Base-by-base conservation (phyloP, 2,113 vertebrate species). In the Grus americana region DNA sequence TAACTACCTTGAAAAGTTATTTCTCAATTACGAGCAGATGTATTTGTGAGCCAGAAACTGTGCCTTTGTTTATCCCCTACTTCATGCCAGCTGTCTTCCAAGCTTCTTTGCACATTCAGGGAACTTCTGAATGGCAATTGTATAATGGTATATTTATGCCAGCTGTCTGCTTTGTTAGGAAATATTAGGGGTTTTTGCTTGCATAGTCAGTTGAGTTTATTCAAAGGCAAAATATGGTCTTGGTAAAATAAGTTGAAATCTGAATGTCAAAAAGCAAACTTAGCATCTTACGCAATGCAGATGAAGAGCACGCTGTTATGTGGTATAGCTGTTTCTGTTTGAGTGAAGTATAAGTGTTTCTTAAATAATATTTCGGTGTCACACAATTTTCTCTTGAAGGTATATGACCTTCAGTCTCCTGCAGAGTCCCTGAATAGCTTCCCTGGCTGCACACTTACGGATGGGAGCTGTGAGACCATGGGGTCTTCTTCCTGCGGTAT, bases 391-490 rank as follows among this genome's bases (percentile, higher is more conserved):
- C 47, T 93, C 44, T 95, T 90, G 87, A 75, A 98, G 97, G 90
- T 99, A 3, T 99, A 99, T 75, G 99, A 99, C 96, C 94, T 99
- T 92, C 98, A 98, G 85, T 98, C 98, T 76, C 98, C 98, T 8
- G 98, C 98, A 8, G 99, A 99, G 91, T 98, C 98, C 2, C 96
- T 97, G 58, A 98, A 98, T 82, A 99, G 98, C 95, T 97, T 98
- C n/a, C 98, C 98, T 2, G 99, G 99, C 80, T 99, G 99, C 87
- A 71, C 92, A 24, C 98, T 98, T 92, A 99, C 98, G 0, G 99
- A 99, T 66, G 97, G 98, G 92, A 98, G 98, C 98, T 99, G 99
- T 96, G 98, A 98, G 93, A 98, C 98, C 97, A 97, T 98, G 98
- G 98, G 98, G 14, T 98, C 97, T 17, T 98, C 98, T 11, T 98